These are phyloP conservation scores for Plagodis dolabraria DNA, from an alignment of 2,888 invertebrate species.

Conservation along the genomic window DNA sequence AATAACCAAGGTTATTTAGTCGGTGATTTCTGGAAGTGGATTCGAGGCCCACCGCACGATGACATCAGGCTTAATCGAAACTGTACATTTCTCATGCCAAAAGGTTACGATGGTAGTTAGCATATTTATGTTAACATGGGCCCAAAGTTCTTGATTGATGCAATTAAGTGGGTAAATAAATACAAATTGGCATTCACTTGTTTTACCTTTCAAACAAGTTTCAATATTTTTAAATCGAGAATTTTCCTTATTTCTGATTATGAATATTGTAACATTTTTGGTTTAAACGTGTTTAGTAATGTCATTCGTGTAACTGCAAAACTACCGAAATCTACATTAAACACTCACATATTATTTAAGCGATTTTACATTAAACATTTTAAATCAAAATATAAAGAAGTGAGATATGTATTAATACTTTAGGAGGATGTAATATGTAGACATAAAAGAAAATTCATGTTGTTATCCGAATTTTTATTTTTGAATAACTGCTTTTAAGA, in stretches of 20 bases:
- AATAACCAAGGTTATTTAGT: conserved; percentile 10
- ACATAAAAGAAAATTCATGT: too few species aligned
- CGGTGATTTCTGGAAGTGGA: conserved; percentile 11
- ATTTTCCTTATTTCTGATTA: conserved; percentile 16
- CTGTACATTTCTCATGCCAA: conserved; percentile 27
- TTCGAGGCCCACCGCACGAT: conserved; percentile 22
- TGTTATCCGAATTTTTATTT: too few species aligned
- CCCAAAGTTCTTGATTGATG: conserved; percentile 29
- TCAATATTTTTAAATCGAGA: conserved; percentile 2
- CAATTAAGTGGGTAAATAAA: conserved; percentile 31
- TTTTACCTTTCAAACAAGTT: conserved; percentile 19
- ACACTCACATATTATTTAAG: too few species aligned
- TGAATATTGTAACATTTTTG: background rate
- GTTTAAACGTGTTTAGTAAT: background rate
- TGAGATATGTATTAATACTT: too few species aligned
- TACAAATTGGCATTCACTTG: conserved; percentile 23
- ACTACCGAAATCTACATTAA: too few species aligned
- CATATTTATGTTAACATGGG: conserved; percentile 25
- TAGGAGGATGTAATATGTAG: too few species aligned
- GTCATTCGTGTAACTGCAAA: background rate
- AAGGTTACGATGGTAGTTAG: conserved; percentile 30
- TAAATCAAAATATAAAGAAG: too few species aligned
- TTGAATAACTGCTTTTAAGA: too few species aligned
- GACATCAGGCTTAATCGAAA: conserved; percentile 29
- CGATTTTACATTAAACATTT: too few species aligned